Conservation (phyloP, 2,888 invertebrate genomes). For the Tachina grossa region DNA sequence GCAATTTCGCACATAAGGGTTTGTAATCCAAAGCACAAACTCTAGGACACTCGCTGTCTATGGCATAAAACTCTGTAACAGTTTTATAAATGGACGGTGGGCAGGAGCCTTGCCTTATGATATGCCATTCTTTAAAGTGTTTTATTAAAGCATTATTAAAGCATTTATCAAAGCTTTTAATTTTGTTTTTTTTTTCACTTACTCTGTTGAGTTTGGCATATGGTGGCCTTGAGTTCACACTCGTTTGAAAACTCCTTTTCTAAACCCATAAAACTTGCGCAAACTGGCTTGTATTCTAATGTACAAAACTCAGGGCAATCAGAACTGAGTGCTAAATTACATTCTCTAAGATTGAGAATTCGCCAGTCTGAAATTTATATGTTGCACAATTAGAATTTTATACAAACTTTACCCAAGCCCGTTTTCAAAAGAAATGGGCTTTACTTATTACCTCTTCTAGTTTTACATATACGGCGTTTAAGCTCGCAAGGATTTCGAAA, state of each 20-base stretch:
- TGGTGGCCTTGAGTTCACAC: conserved; percentile 9
- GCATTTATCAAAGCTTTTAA: background rate
- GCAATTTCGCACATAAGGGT: conserved; percentile 31
- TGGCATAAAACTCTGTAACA: background rate
- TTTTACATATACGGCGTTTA: conserved; percentile 55
- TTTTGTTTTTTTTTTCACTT: background rate
- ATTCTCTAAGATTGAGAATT: background rate
- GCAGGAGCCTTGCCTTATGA: conserved; percentile 13
- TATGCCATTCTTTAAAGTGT: conserved; percentile 27
- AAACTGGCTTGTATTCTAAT: conserved; percentile 19
- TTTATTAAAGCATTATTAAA: background rate
- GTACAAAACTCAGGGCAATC: conserved; percentile 24
- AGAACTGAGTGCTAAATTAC: background rate
- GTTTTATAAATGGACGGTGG: background rate
- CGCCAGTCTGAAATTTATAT: conserved; percentile 17
- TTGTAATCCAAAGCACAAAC: conserved; percentile 27
- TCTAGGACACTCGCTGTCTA: background rate
- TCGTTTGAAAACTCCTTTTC: conserved; percentile 31
- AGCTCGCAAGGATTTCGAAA: conserved; percentile 57
- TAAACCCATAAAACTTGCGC: conserved; percentile 28
- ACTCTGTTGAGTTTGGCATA: conserved; percentile 33
- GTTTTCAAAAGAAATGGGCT: too few relatives aligned
- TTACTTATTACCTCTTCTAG: conserved; percentile 59
- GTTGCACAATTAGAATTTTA: background rate
- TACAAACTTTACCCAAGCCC: background rate